Percentiles rank a stretch among this genome's conserved stretches.
These are phyloP conservation scores for Ptilorrhoa leucosticta DNA, from an alignment of 2,113 vertebrate genomes.

Conservation along the genomic window DNA sequence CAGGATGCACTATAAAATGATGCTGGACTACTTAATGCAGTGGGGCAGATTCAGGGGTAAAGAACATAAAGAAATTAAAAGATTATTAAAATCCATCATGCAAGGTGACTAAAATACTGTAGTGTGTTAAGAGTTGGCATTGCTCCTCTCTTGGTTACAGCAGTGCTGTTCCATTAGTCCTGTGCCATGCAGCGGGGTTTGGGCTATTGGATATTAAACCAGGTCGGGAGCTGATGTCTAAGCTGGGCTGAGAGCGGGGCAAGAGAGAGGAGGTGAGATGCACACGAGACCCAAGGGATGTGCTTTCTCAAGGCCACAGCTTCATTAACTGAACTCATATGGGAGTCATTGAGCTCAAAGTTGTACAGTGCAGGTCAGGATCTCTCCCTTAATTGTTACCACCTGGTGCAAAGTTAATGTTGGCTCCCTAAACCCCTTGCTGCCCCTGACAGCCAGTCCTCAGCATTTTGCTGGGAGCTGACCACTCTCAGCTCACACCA, in stretches of 20 bases:
- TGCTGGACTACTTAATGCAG: not conserved
- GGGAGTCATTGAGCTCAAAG: constrained; percentile 32
- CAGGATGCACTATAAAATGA: not conserved
- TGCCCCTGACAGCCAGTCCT: not conserved
- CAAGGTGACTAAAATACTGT: not conserved
- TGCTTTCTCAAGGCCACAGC: not conserved
- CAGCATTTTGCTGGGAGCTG: not conserved
- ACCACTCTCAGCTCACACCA: not conserved
- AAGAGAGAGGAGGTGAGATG: not conserved
- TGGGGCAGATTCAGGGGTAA: not conserved
- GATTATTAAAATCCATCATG: not conserved
- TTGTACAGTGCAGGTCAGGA: constrained; percentile 30
- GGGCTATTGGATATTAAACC: not conserved
- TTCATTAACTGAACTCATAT: constrained; percentile 36
- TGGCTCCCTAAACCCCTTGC: not conserved
- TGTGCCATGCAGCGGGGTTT: not conserved
- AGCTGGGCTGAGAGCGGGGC: not conserved
- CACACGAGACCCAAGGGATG: not conserved
- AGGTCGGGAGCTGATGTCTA: not conserved
- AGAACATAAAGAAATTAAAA: not conserved
- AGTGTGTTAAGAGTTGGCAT: not conserved
- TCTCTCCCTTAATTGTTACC: constrained; percentile 16
- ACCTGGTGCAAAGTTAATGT: not conserved
- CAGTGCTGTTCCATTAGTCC: not conserved
- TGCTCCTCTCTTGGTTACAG: not conserved